Conservation (phyloP, 2,113 vertebrate genomes). For the Taxidea taxus region DNA sequence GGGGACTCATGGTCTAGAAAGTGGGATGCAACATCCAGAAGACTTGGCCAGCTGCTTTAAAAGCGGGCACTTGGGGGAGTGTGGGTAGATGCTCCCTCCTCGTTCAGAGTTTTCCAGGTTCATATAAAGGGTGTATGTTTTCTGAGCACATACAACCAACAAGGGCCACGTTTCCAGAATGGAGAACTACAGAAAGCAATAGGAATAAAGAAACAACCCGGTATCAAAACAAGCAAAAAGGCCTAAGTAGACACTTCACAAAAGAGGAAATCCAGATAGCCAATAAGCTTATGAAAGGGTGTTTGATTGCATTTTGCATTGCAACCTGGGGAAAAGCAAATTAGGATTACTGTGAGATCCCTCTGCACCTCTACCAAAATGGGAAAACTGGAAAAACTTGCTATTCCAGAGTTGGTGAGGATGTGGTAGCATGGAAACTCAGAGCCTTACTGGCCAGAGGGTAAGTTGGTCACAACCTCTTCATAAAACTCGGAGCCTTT, state of each 20-base stretch:
- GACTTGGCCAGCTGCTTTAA: neutral
- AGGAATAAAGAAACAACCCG: neutral
- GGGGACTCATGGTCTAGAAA: neutral
- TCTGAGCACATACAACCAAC: neutral
- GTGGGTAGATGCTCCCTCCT: neutral
- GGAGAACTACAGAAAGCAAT: constrained; percentile 16
- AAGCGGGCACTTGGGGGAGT: neutral
- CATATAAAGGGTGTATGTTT: neutral
- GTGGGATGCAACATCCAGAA: neutral
- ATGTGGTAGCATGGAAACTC: neutral
- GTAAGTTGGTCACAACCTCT: neutral
- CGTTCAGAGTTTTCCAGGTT: neutral
- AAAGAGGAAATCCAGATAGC: neutral
- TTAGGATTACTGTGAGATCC: neutral
- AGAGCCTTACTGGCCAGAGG: neutral
- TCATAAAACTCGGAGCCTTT: neutral
- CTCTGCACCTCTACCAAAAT: neutral
- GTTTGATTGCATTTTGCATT: neutral
- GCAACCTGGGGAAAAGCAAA: neutral
- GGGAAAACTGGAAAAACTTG: neutral
- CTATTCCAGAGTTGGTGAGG: neutral
- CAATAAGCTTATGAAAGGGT: neutral
- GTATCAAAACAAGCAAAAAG: neutral
- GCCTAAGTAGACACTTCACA: neutral
- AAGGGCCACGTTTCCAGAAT: neutral